These are phyloP conservation scores for Orbicella faveolata DNA, from an alignment of 64 coral and sea anemone genomes.

Conservation along the genomic window DNA sequence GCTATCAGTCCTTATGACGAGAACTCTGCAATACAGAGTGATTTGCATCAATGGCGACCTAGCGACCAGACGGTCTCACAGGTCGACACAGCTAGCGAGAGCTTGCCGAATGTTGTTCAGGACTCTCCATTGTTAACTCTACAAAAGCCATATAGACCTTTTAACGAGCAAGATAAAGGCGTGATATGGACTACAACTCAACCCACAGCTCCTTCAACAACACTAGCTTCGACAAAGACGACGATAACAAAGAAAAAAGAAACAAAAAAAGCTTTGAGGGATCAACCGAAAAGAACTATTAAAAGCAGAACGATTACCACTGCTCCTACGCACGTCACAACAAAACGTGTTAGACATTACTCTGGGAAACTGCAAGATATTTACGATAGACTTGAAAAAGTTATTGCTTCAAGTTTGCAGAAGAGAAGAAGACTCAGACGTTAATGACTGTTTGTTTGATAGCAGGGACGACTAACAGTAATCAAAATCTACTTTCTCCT, in stretches of 20 bases:
- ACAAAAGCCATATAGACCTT: background rate
- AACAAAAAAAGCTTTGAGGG: no score
- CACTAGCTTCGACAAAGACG: background rate
- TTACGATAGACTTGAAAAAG: slow-evolving; percentile 53
- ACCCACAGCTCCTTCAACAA: background rate
- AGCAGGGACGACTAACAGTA: no score
- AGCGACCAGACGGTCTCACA: background rate
- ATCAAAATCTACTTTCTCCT: no score
- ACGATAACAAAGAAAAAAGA: background rate
- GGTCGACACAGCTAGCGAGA: background rate
- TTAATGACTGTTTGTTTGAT: background rate
- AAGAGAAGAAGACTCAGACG: background rate
- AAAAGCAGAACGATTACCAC: background rate
- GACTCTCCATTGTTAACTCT: background rate
- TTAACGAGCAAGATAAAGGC: background rate
- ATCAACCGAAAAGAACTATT: background rate
- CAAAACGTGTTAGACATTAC: slow-evolving; percentile 16
- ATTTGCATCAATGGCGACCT: background rate
- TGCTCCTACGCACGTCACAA: background rate
- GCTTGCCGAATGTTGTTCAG: background rate
- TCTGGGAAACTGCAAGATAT: slow-evolving; percentile 54
- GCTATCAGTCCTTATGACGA: background rate
- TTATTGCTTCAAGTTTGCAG: slow-evolving; percentile 36
- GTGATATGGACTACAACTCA: background rate
- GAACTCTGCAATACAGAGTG: background rate